These are phyloP conservation scores for Synanceia verrucosa DNA, from an alignment of 2,797 vertebrate species.

Conservation along the genomic window DNA sequence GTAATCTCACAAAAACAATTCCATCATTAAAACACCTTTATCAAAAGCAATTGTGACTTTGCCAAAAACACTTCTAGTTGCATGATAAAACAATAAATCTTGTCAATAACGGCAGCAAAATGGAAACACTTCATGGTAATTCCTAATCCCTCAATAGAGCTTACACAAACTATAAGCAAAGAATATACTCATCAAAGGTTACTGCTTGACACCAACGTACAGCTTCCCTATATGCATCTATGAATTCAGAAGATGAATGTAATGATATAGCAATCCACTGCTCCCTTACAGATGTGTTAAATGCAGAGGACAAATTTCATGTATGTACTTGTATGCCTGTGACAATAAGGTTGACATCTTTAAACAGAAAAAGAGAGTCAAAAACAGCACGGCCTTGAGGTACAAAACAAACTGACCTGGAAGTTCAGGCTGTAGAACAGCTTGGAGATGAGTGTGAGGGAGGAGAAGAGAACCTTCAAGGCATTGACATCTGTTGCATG, in stretches of 20 bases:
- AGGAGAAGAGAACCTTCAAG: slow-evolving; percentile 97
- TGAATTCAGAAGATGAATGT: too few relatives aligned
- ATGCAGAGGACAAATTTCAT: too few relatives aligned
- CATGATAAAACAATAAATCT: rapidly evolving
- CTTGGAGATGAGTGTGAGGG: slow-evolving; percentile 95
- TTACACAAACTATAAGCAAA: neutral
- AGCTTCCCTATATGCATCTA: too few relatives aligned
- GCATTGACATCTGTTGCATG: slow-evolving; percentile 93
- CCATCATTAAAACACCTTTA: neutral
- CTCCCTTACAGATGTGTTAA: too few relatives aligned
- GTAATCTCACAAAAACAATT: neutral
- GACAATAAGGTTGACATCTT: too few relatives aligned
- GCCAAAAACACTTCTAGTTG: too few relatives aligned
- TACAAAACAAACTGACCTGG: slow-evolving; percentile 83
- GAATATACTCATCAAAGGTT: too few relatives aligned
- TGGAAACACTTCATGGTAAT: too few relatives aligned
- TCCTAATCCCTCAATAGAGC: neutral
- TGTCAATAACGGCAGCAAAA: rapidly evolving
- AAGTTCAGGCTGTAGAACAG: slow-evolving; percentile 99
- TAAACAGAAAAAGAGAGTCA: neutral
- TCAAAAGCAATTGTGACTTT: neutral
- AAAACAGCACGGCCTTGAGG: neutral
- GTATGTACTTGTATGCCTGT: too few relatives aligned
- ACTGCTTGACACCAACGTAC: too few relatives aligned
- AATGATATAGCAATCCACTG: too few relatives aligned